Evolutionary conservation across 2,113 vertebrate genomes (phyloP), one percentile per base, ranked within the genome.

Genomic region (Oryzias celebensis): DNA sequence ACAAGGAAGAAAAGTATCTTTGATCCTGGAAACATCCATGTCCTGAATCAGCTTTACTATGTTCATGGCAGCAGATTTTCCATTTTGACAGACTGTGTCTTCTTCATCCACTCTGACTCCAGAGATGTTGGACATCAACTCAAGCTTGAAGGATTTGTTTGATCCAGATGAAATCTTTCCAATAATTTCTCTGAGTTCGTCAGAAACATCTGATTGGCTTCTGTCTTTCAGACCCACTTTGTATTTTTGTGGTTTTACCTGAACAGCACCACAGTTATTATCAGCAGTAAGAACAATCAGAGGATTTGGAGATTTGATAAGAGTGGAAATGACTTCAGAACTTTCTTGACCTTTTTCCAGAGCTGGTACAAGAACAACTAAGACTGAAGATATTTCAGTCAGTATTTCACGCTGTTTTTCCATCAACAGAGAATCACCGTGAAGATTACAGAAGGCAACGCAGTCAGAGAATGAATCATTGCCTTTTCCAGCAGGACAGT

Each of bases 361-460:
- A 8, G 70, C 44, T 73, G 83, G 58, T 8, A 93, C 0, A 0
- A 94, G 58, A 8, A 69, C 71, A 17, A 95, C 67, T 3, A 62
- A 88, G 12, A 92, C 57, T 0, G 88, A 88, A 24, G 90, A 85
- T 47, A 85, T 73, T 47, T 86, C 64, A 20, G 60, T 71, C 57
- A 93, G 31, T 54, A 91, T 90, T 0, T 52, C 18, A 1, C 77
- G 68, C 49, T 93, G 91, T 3, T 62, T 46, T 5, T 82, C 5
- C 54, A 73, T n/a, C 1, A 59, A 64, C 31, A 82, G 73, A 43
- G 82, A 81, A 63, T 93, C 85, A 62, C 91, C 91, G 22, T 80
- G 91, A 54, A 93, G 86, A 82, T 92, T 92, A 47, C 67, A 85
- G 45, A 92, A 92, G 36, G 88, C 70, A 62, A 90, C 58, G 54